Evolutionary conservation across 1,140 invertebrate species (phyloP).

Genomic region (Littorina saxatilis): DNA sequence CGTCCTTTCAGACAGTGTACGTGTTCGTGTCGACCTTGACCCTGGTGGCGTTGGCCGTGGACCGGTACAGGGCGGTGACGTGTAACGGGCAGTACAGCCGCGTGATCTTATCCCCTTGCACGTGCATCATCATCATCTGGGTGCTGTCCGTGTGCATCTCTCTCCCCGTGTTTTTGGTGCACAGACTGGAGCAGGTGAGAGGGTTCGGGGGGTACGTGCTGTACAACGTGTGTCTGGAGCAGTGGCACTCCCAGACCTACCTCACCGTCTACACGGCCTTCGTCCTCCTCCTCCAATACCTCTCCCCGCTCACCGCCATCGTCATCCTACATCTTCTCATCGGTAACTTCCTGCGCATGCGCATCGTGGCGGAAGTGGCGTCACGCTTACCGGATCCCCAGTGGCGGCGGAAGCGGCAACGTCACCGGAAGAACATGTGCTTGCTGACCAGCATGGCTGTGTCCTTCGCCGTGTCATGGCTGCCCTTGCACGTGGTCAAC

Average conservation of each 20-base stretch:
- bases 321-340: slow-evolving; percentile 67
- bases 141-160: slow-evolving; percentile 65
- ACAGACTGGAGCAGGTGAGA: slow-evolving; percentile 67
- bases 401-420: slow-evolving; percentile 44
- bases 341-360: slow-evolving; percentile 73
- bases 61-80: slow-evolving; percentile 74
- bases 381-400: slow-evolving; percentile 34
- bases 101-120: slow-evolving; percentile 26
- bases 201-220: slow-evolving; percentile 42
- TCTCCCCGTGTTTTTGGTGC: slow-evolving; percentile 70
- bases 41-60: slow-evolving; percentile 74
- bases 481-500: slow-evolving; percentile 79
- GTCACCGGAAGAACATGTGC: slow-evolving; percentile 76
- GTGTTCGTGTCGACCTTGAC: slow-evolving; percentile 76
- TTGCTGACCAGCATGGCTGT: slow-evolving; percentile 76
- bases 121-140: slow-evolving; percentile 62
- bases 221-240: slow-evolving; percentile 63
- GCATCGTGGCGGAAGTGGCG: slow-evolving; percentile 47
- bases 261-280: slow-evolving; percentile 64
- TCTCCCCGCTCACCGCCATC: slow-evolving; percentile 72
- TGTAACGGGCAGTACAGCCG: slow-evolving; percentile 45
- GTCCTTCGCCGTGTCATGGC: slow-evolving; percentile 76
- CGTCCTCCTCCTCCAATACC: slow-evolving; percentile 63
- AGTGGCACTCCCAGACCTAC: slow-evolving; percentile 42
- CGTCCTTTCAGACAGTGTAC: slow-evolving; percentile 72